These are phyloP conservation scores for Argynnis bischoffii DNA, from an alignment of 2,888 invertebrate genomes.

Conservation along the genomic window DNA sequence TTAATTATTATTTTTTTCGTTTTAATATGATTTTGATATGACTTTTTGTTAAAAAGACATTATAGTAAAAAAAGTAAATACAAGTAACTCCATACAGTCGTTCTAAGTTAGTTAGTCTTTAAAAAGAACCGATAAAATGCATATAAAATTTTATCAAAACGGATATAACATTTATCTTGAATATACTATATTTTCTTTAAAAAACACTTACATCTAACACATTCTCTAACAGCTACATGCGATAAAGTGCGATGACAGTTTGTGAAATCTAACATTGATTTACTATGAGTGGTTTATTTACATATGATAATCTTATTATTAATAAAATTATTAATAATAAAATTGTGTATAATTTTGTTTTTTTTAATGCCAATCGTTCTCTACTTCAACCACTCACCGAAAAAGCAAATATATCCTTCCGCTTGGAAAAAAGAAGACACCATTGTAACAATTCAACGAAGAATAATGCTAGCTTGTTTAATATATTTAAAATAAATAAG, in stretches of 20 bases:
- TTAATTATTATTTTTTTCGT: too few relatives aligned
- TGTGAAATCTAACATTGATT: constrained; percentile 49
- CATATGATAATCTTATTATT: constrained; percentile 36
- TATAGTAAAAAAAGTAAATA: too few relatives aligned
- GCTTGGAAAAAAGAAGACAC: constrained; percentile 74
- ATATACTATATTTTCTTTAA: not conserved
- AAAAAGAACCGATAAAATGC: too few relatives aligned
- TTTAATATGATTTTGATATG: too few relatives aligned
- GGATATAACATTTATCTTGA: too few relatives aligned
- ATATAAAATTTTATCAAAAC: not conserved
- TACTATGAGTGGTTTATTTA: constrained; percentile 50
- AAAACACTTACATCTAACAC: not conserved
- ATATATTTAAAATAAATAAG: too few relatives aligned
- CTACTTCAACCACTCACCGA: constrained; percentile 76
- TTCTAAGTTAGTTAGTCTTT: too few relatives aligned
- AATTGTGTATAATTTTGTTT: constrained; percentile 18
- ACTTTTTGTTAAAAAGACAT: too few relatives aligned
- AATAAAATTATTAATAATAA: too few relatives aligned
- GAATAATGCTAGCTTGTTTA: too few relatives aligned
- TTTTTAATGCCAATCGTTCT: constrained; percentile 38
- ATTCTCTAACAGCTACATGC: constrained; percentile 26
- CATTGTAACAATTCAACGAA: not conserved
- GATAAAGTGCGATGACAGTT: constrained; percentile 12
- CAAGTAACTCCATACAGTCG: too few relatives aligned
- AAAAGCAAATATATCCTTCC: constrained; percentile 81